Conservation (phyloP, 2,797 vertebrate species). For the Pantherophis alleghaniensis region DNA sequence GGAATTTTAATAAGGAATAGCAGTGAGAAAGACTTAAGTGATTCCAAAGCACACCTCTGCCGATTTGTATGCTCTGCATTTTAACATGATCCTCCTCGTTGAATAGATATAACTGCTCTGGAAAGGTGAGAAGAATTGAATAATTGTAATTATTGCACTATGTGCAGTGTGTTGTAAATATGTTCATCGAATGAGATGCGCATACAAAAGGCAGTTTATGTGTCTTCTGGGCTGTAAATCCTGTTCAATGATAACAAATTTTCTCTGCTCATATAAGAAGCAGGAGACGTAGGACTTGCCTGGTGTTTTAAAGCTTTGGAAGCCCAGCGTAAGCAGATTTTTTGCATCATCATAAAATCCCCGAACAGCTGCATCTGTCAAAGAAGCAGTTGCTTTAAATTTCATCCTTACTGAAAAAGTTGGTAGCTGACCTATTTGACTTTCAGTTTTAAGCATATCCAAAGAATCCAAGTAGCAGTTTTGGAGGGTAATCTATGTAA, state of each 20-base stretch:
- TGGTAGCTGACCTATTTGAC: neutral
- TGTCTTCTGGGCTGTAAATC: neutral
- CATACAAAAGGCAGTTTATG: neutral
- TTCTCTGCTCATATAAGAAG: neutral
- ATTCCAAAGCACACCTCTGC: neutral
- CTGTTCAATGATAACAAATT: neutral
- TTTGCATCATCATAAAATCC: neutral
- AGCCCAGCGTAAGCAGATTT: neutral
- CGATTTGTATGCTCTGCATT: neutral
- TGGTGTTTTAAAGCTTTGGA: neutral
- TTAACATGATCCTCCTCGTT: neutral
- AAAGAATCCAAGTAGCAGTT: neutral
- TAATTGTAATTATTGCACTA: neutral
- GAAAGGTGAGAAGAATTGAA: neutral
- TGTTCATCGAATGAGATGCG: neutral
- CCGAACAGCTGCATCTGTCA: neutral
- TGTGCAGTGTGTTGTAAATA: neutral
- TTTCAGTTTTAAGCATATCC: neutral
- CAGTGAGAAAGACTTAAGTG: neutral
- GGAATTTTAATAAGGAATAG: neutral
- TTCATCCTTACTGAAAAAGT: neutral
- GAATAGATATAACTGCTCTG: neutral
- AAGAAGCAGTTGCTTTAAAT: neutral
- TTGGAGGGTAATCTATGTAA: neutral
- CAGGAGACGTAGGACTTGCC: neutral